A percentile compares a stretch with the other conserved stretches of the same genome.
Conservation (phyloP, 1,140 invertebrate genomes). For the Leucophenga varia region DNA sequence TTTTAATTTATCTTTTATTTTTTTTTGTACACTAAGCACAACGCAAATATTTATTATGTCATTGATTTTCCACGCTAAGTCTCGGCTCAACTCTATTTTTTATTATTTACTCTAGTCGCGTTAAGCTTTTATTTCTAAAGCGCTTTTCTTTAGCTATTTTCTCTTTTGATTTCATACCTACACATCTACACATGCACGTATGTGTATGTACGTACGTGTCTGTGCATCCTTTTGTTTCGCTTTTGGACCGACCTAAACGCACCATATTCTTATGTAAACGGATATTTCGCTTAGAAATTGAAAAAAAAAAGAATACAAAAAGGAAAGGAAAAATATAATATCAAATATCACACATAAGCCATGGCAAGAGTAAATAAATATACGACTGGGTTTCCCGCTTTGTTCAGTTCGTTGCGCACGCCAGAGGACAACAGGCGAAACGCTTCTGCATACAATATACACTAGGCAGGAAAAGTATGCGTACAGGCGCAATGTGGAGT, state of each 20-base stretch:
- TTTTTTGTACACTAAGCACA: no score
- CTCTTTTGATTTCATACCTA: slow-evolving; percentile 22
- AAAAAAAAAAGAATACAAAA: slow-evolving; percentile 7
- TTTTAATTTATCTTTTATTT: no score
- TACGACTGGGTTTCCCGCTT: no score
- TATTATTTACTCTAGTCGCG: slow-evolving; percentile 10
- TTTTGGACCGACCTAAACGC: not conserved
- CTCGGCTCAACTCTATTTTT: slow-evolving; percentile 25
- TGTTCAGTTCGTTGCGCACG: no score
- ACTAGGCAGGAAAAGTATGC: no score
- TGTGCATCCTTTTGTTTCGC: not conserved
- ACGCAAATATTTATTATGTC: slow-evolving; percentile 54
- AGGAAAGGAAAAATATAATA: no score
- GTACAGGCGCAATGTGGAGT: no score
- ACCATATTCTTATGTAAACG: not conserved
- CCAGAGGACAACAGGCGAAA: no score
- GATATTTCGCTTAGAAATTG: slow-evolving; percentile 8
- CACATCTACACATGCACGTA: not conserved
- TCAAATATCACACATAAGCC: no score
- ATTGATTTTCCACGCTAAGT: slow-evolving; percentile 51
- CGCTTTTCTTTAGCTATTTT: slow-evolving; percentile 26
- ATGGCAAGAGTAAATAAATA: no score
- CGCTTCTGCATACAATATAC: no score
- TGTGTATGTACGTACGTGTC: slow-evolving; percentile 5
- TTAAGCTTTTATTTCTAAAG: slow-evolving; percentile 12